Evolutionary conservation across 2,888 invertebrate genomes (phyloP).

Genomic region (Acronicta leporina): DNA sequence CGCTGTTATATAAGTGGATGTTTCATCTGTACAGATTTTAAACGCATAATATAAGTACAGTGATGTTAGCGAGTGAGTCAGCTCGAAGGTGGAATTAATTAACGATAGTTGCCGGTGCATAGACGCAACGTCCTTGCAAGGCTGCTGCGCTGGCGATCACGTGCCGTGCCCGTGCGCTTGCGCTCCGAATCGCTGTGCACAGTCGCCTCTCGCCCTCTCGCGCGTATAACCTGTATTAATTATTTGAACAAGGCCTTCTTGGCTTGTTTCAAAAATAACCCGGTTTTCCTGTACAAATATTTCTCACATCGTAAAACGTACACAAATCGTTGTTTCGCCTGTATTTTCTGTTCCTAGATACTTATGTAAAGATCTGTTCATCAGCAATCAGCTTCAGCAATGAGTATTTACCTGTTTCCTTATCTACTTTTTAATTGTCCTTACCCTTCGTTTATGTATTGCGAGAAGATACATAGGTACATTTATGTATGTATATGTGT

Average conservation of each 20-base stretch:
- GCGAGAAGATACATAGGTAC: too few species aligned
- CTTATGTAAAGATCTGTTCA: neutral
- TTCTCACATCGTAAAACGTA: neutral
- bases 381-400: neutral
- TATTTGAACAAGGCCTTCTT: slow-evolving; percentile 27
- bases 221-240: slow-evolving; percentile 51
- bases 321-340: neutral
- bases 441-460: too few species aligned
- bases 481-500: too few species aligned
- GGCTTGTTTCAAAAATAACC: slow-evolving; percentile 11
- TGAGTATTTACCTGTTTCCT: neutral
- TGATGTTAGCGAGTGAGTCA: slow-evolving; percentile 73
- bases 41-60: slow-evolving; percentile 38
- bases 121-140: slow-evolving; percentile 88
- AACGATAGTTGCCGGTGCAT: slow-evolving; percentile 77
- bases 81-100: slow-evolving; percentile 85
- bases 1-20: slow-evolving; percentile 29
- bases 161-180: slow-evolving; percentile 66
- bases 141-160: slow-evolving; percentile 77
- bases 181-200: slow-evolving; percentile 27
- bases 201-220: slow-evolving; percentile 45
- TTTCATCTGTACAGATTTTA: slow-evolving; percentile 34
- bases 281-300: slow-evolving; percentile 10
- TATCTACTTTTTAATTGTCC: neutral
- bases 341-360: neutral